phyloP scores from a whole-genome alignment of 2,113 vertebrate species.

The Hiodon alosoides region DNA sequence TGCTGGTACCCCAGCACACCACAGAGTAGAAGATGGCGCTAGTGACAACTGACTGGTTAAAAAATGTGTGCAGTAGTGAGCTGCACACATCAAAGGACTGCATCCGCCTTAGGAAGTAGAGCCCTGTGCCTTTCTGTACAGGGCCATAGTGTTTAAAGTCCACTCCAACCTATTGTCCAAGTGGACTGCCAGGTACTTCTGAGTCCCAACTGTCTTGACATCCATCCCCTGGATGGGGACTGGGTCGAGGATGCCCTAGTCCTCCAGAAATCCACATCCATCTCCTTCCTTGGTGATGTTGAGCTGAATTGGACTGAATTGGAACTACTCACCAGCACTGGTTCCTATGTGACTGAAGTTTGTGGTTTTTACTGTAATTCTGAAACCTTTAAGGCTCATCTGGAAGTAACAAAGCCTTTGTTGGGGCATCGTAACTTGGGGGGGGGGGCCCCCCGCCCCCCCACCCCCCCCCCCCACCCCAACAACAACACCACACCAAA shows the following conservation, averaged over 20 bases:
- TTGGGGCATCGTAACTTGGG: not conserved
- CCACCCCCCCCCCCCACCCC: constrained; percentile 6
- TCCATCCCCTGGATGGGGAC: not conserved
- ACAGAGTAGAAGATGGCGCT: not conserved
- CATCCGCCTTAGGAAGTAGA: not conserved
- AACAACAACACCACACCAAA: too few relatives aligned
- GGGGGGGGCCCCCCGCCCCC: too few relatives aligned
- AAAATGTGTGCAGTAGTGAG: not conserved
- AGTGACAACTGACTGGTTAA: not conserved
- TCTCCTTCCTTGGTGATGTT: not conserved
- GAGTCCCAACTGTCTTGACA: not conserved
- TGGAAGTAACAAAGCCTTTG: too few relatives aligned
- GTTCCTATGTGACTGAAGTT: not conserved
- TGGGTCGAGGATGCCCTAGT: not conserved
- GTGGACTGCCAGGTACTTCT: constrained; percentile 2
- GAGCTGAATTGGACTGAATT: not conserved
- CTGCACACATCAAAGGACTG: not conserved
- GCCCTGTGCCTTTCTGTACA: not conserved
- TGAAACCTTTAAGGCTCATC: too few relatives aligned
- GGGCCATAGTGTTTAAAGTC: not conserved
- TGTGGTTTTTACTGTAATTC: not conserved
- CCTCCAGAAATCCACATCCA: not conserved
- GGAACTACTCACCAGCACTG: not conserved
- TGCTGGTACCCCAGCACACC: not conserved
- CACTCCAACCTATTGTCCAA: not conserved